Conservation (phyloP, 2,113 vertebrate species). For the Bagarius yarrelli region DNA sequence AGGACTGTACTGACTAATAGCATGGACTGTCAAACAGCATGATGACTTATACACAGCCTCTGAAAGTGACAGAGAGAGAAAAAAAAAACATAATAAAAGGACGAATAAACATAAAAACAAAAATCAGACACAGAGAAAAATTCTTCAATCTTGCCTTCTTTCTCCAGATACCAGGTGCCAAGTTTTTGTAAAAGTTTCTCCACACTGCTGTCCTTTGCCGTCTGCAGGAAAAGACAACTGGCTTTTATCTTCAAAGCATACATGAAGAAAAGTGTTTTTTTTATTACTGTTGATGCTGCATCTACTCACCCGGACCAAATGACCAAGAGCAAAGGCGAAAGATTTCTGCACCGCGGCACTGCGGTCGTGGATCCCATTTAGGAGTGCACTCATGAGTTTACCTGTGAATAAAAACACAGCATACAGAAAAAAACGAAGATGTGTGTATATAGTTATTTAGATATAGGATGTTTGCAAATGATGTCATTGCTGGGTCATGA, state of each 20-base stretch:
- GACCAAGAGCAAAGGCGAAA: conserved; percentile 91
- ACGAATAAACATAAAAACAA: background rate
- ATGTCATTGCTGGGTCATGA: too few relatives aligned
- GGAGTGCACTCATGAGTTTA: conserved; percentile 93
- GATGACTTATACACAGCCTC: conserved; percentile 85
- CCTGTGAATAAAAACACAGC: conserved; percentile 66
- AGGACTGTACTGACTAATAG: conserved; percentile 92
- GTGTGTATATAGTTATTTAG: background rate
- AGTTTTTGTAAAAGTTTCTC: conserved; percentile 94
- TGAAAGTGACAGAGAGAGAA: conserved; percentile 48
- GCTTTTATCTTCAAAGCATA: background rate
- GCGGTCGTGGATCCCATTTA: conserved; percentile 87
- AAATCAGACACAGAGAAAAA: background rate
- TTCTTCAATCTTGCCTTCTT: conserved; percentile 78
- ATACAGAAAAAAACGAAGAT: background rate
- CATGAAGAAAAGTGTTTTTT: background rate
- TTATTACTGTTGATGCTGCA: too few relatives aligned
- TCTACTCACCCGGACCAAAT: conserved; percentile 87
- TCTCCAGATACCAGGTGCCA: conserved; percentile 92
- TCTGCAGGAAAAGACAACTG: conserved; percentile 67
- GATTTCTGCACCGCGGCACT: conserved; percentile 90
- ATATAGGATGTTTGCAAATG: background rate
- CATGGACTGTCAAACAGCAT: conserved; percentile 85
- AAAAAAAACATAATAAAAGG: background rate
- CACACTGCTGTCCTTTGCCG: conserved; percentile 87